phyloP scores from a whole-genome alignment of 2,113 vertebrate genomes.

The Elanus axillaris region DNA sequence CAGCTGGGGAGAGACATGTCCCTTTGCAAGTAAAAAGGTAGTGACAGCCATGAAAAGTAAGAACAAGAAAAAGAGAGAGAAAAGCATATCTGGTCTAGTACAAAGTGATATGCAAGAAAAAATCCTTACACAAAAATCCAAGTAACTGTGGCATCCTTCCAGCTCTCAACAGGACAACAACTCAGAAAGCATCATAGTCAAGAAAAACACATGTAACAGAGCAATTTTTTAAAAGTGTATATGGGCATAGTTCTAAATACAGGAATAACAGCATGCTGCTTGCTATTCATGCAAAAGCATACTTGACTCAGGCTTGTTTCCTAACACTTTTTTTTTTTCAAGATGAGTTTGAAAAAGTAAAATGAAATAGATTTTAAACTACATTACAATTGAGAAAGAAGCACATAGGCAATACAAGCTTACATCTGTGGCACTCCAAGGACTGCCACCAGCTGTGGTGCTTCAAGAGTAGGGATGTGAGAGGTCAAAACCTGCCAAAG shows the following conservation, averaged over 20 bases:
- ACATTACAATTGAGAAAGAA: neutral
- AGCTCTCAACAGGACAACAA: neutral
- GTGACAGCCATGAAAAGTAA: neutral
- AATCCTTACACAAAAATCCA: neutral
- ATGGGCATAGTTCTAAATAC: neutral
- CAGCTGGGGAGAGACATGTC: neutral
- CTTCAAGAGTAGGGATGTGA: neutral
- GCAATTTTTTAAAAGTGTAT: neutral
- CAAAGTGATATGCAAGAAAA: neutral
- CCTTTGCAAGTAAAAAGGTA: neutral
- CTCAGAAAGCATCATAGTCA: neutral
- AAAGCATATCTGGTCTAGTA: neutral
- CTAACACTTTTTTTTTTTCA: neutral
- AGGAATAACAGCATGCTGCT: neutral
- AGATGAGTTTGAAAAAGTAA: neutral
- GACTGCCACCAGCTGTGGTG: neutral
- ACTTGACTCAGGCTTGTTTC: neutral
- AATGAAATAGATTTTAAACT: neutral
- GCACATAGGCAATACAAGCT: neutral
- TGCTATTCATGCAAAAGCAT: neutral
- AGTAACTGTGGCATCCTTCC: neutral
- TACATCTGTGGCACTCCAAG: neutral
- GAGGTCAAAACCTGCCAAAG: neutral
- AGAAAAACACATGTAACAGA: neutral
- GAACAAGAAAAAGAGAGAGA: neutral